Base-by-base conservation (phyloP, 2,797 vertebrate genomes). In the Pempheris klunzingeri region DNA sequence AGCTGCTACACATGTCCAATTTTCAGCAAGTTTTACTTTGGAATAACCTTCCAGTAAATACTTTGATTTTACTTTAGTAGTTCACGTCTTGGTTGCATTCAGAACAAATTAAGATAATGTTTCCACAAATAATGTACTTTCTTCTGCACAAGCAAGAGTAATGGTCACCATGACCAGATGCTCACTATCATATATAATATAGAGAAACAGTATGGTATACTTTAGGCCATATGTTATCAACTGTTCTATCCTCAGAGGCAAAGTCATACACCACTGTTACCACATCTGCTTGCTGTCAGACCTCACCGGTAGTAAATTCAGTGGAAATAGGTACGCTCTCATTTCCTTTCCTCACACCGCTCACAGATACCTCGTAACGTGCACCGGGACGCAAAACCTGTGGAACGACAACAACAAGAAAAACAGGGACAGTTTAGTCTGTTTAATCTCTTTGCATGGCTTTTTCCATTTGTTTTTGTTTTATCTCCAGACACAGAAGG, bases 341-440 rank as follows among this genome's bases (percentile, higher is more conserved):
- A 5, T 96, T 97, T 91, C 95, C 93, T 20, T 96, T 96, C n/a
- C 96, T 95, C 20, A 98, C 90, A 4, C 97, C 97, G 0, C 95
- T 96, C 87, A 98, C 92, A 1, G 95, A 95, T 17, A 98, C 96
- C 82, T 94, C 93, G 9, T 99, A 99, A 71, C 64, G 95, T 3
- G 96, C 95, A 5, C 98, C 98, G 0, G 98, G 98, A 65, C 96
- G 92, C 72, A 99, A 93, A 68, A 98, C 97, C 94, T 99, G 95
- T 68, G 96, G 91, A 5, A 30, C 12, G 59, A 14, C 52, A 58
- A 34, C 28, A 62, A 36, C 64, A 22, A 22, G 57, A 59, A 53
- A 38, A 13, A 77, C 22, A 66, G 0, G 26, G 30, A 49, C 24
- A n/a, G 50, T 68, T 83, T 57, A 28, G 47, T 58, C 47, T 12